Conservation (phyloP, 2,113 vertebrate species). For the Danio rerio region DNA sequence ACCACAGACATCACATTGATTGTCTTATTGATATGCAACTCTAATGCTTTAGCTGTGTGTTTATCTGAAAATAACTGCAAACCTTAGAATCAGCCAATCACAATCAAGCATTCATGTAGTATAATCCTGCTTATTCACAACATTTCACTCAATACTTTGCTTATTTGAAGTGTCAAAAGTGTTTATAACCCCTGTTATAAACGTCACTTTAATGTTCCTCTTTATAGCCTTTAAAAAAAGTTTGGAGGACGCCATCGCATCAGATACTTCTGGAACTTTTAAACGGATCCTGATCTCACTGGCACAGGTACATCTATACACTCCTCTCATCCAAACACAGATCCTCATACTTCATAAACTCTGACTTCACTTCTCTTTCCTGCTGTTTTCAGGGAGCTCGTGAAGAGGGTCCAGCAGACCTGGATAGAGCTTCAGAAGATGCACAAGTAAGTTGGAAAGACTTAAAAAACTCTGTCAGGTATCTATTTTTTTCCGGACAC, state of each 20-base stretch:
- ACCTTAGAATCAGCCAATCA: too few relatives aligned
- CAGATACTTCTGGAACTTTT: constrained; percentile 93
- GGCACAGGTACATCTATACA: constrained; percentile 82
- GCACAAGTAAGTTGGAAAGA: constrained; percentile 82
- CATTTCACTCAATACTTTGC: too few relatives aligned
- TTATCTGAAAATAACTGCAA: too few relatives aligned
- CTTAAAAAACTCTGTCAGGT: too few relatives aligned
- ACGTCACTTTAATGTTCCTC: not conserved
- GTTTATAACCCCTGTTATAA: too few relatives aligned
- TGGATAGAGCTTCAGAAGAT: constrained; percentile 80
- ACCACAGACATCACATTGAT: too few relatives aligned
- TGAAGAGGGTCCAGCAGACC: constrained; percentile 83
- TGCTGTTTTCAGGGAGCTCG: constrained; percentile 84
- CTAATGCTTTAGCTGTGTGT: too few relatives aligned
- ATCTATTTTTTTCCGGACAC: too few relatives aligned
- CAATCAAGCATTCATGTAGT: too few relatives aligned
- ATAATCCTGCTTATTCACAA: too few relatives aligned
- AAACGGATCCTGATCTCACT: constrained; percentile 90
- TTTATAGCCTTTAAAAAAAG: constrained; percentile 84
- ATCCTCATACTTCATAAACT: constrained; percentile 32
- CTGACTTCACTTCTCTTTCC: not conserved
- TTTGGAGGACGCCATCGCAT: constrained; percentile 88
- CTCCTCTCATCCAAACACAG: not conserved
- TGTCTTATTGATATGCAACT: too few relatives aligned
- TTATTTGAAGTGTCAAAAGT: too few relatives aligned